These are phyloP conservation scores for Epinephelus awoara DNA, from an alignment of 2,797 vertebrate species.

Conservation along the genomic window DNA sequence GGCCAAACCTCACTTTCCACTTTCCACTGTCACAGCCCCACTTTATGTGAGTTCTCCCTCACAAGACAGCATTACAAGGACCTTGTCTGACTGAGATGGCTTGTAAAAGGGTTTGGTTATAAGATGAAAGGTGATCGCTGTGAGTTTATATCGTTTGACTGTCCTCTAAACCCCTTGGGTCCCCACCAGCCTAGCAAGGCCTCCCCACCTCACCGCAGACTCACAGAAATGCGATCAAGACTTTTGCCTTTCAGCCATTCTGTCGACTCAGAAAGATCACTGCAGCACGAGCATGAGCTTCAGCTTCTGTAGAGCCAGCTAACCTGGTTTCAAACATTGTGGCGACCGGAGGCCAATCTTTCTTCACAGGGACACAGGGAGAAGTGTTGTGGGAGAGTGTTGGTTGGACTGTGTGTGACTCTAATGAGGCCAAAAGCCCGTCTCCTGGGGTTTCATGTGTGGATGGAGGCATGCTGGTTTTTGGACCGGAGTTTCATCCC, in stretches of 20 bases:
- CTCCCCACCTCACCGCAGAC: constrained; percentile 17
- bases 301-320: constrained; percentile 9
- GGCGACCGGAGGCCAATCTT: neutral
- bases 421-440: constrained; percentile 60
- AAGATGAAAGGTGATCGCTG: constrained; percentile 16
- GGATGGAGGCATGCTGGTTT: constrained; percentile 49
- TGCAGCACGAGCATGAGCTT: constrained; percentile 25
- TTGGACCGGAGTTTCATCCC: constrained; percentile 52
- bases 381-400: constrained; percentile 20
- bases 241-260: constrained; percentile 17
- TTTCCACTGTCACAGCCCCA: constrained; percentile 27
- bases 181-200: constrained; percentile 8
- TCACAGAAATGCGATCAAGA: constrained; percentile 28
- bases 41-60: constrained; percentile 28
- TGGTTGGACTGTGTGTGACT: constrained; percentile 23
- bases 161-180: constrained; percentile 15
- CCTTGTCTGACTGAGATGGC: constrained; percentile 12
- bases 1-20: neutral
- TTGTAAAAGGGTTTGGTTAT: constrained; percentile 15
- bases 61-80: constrained; percentile 7
- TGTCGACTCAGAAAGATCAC: constrained; percentile 31
- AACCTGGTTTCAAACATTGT: constrained; percentile 31
- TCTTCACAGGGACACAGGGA: constrained; percentile 25
- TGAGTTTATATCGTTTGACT: constrained; percentile 13
- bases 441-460: constrained; percentile 58